These are phyloP conservation scores for Trichomalopsis sarcophagae DNA, from an alignment of 1,140 invertebrate genomes.

Conservation along the genomic window DNA sequence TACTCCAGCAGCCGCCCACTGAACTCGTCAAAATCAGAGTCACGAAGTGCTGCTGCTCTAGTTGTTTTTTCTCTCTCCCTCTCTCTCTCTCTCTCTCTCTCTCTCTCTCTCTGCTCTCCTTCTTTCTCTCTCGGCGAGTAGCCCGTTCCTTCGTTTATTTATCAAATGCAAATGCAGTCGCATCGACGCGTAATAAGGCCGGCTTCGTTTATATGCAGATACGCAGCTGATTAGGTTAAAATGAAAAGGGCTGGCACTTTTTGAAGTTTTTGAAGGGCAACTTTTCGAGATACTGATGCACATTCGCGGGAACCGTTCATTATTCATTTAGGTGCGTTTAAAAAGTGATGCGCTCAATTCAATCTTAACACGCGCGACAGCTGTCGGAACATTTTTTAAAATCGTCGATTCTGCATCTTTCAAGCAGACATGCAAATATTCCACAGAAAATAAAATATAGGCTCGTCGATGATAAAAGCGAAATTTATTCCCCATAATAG, in stretches of 20 bases:
- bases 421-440: neutral
- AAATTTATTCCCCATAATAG: conserved; percentile 26
- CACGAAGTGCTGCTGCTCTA: neutral
- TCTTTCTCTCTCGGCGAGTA: neutral
- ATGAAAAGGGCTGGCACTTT: conserved; percentile 7
- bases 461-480: neutral
- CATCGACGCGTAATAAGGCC: conserved; percentile 19
- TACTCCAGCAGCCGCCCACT: conserved; percentile 42
- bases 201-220: conserved; percentile 50
- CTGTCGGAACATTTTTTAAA: neutral
- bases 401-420: neutral
- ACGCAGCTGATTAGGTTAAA: conserved; percentile 41
- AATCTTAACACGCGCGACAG: neutral
- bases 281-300: neutral
- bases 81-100: neutral
- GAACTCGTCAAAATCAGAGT: conserved; percentile 52
- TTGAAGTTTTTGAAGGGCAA: neutral
- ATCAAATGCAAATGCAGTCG: conserved; percentile 40
- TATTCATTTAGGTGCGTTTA: neutral
- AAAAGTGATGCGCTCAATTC: neutral
- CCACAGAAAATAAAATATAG: neutral
- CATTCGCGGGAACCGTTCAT: neutral
- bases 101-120: neutral
- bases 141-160: conserved; percentile 20
- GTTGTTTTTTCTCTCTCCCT: neutral